phyloP scores from a whole-genome alignment of 2,113 vertebrate genomes.

The Cromileptes altivelis region DNA sequence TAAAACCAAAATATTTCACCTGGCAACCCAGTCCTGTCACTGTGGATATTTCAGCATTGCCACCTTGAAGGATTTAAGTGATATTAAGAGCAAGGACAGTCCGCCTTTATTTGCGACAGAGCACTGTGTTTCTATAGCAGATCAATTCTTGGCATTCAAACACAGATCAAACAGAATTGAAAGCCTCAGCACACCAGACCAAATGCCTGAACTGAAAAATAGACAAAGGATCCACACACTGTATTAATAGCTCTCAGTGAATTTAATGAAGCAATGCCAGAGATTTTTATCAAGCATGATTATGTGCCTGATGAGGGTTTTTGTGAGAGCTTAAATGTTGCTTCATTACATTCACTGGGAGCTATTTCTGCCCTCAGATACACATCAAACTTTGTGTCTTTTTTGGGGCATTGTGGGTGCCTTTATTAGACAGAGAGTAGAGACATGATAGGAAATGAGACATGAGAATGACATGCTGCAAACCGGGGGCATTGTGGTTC shows the following conservation, averaged over 20 bases:
- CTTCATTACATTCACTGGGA: constrained; percentile 21
- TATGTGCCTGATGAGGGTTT: constrained; percentile 20
- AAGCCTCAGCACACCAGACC: neutral
- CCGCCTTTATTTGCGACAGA: constrained; percentile 14
- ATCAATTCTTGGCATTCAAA: constrained; percentile 11
- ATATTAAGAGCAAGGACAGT: constrained; percentile 32
- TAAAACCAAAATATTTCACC: constrained; percentile 12
- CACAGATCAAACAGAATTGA: neutral
- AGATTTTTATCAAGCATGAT: constrained; percentile 24
- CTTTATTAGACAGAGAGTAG: neutral
- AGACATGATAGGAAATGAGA: neutral
- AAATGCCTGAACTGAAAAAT: neutral
- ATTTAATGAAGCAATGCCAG: constrained; percentile 23
- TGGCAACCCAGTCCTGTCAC: constrained; percentile 43
- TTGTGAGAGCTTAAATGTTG: neutral
- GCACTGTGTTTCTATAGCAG: constrained; percentile 16
- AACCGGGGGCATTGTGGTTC: neutral
- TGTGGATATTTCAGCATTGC: constrained; percentile 46
- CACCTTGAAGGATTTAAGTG: constrained; percentile 31
- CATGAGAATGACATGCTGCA: neutral
- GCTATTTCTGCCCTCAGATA: neutral
- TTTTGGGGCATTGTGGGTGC: neutral
- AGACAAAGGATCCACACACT: neutral
- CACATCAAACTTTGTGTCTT: neutral
- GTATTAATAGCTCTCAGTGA: neutral